Conservation (phyloP, 2,888 invertebrate genomes). For the Xanthia icteritia region DNA sequence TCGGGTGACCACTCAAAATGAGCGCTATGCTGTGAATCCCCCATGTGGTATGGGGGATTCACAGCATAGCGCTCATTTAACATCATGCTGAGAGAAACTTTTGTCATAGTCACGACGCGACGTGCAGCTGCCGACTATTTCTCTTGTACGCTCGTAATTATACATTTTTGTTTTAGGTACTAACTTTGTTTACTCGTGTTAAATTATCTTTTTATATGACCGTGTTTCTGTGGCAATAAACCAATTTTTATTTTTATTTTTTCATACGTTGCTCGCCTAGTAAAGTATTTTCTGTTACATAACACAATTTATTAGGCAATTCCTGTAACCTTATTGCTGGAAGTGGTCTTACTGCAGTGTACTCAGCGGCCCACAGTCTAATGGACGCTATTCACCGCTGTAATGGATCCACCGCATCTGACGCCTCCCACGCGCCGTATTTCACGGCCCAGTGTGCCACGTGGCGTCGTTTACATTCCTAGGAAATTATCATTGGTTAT, state of each 20-base stretch:
- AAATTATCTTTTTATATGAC: not conserved
- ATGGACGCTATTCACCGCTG: conserved; percentile 48
- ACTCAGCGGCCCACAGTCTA: conserved; percentile 23
- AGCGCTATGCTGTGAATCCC: too few relatives aligned
- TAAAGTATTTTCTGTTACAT: not conserved
- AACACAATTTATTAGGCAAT: not conserved
- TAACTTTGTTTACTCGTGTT: too few relatives aligned
- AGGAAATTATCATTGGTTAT: conserved; percentile 17
- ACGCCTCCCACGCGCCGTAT: conserved; percentile 36
- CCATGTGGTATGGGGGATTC: too few relatives aligned
- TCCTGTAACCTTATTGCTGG: not conserved
- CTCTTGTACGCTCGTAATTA: not conserved
- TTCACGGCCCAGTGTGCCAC: conserved; percentile 13
- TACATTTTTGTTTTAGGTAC: not conserved
- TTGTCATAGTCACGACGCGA: too few relatives aligned
- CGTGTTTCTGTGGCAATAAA: not conserved
- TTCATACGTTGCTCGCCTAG: not conserved
- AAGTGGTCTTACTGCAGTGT: conserved; percentile 33
- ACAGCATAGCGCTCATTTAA: too few relatives aligned
- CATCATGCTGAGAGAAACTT: not conserved
- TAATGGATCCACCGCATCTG: conserved; percentile 61
- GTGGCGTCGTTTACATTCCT: conserved; percentile 6
- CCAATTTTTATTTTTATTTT: too few relatives aligned
- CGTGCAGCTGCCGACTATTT: not conserved
- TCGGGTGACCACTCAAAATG: too few relatives aligned